Percentiles rank a stretch among this genome's conserved stretches.
These are phyloP conservation scores for Patella ulyssiponensis DNA, from an alignment of 2,888 invertebrate genomes.

Conservation along the genomic window DNA sequence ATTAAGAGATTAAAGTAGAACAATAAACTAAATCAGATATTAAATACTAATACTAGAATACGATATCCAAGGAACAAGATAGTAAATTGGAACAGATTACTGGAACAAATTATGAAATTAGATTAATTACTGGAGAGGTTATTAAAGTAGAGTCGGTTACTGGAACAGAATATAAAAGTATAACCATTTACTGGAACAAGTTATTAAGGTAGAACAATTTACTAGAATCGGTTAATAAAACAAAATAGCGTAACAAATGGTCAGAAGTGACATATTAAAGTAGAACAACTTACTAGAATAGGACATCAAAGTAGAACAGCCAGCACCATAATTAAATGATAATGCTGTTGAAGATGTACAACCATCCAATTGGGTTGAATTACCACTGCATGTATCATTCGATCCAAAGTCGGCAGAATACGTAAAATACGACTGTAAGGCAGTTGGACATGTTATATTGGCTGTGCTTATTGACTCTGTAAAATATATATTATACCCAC, in stretches of 20 bases:
- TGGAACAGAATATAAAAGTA: too few relatives aligned
- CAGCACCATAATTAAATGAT: conserved; percentile 42
- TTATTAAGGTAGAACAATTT: too few relatives aligned
- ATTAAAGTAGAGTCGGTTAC: not conserved
- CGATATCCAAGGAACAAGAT: too few relatives aligned
- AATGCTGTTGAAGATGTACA: conserved; percentile 42
- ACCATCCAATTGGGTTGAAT: conserved; percentile 36
- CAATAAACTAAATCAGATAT: too few relatives aligned
- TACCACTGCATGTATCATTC: conserved; percentile 30
- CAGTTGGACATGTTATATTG: conserved; percentile 43
- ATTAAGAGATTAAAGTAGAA: too few relatives aligned
- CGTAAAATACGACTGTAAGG: conserved; percentile 43
- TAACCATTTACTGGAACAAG: too few relatives aligned
- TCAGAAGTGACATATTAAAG: too few relatives aligned
- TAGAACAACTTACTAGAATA: conserved; percentile 41
- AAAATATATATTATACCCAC: not conserved
- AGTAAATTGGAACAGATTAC: too few relatives aligned
- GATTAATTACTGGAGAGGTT: not conserved
- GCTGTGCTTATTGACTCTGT: conserved; percentile 36
- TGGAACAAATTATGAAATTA: too few relatives aligned
- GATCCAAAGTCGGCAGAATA: conserved; percentile 38
- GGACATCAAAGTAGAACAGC: conserved; percentile 34
- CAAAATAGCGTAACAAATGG: too few relatives aligned
- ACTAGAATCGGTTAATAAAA: too few relatives aligned
- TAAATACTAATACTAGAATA: too few relatives aligned